Evolutionary conservation across 2,797 vertebrate species (phyloP).

Genomic region (Euthynnus affinis): DNA sequence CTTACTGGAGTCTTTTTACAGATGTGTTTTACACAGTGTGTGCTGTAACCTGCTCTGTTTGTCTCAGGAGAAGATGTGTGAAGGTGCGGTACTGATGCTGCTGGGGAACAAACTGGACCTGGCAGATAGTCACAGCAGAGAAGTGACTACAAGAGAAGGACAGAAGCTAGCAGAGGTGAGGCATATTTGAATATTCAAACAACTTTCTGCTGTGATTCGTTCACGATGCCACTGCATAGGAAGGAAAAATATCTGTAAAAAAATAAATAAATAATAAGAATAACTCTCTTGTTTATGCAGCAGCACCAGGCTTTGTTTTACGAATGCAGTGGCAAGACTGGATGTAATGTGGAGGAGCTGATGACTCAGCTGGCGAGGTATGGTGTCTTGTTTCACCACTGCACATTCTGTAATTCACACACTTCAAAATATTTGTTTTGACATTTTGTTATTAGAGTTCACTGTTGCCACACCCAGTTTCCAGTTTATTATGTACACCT

Average conservation of each 20-base stretch:
- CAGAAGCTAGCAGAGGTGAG: constrained; percentile 86
- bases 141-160: constrained; percentile 81
- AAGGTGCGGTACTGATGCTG: constrained; percentile 84
- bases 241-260: not conserved
- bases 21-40: not conserved
- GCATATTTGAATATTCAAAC: constrained; percentile 52
- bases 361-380: constrained; percentile 88
- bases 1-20: not conserved
- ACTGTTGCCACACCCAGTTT: not conserved
- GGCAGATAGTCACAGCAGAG: constrained; percentile 51
- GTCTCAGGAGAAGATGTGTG: constrained; percentile 84
- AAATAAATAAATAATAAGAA: not conserved
- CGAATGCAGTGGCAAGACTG: constrained; percentile 88
- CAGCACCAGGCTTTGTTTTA: constrained; percentile 88
- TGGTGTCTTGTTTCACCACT: constrained; percentile 34
- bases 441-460: not conserved
- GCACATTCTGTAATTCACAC: not conserved
- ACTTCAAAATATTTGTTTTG: constrained; percentile 8
- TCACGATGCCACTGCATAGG: not conserved
- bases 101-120: constrained; percentile 87
- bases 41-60: constrained; percentile 20
- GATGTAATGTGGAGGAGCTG: constrained; percentile 83
- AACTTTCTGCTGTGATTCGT: constrained; percentile 27
- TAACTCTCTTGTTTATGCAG: constrained; percentile 68
- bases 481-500: not conserved